Evolutionary conservation across 2,113 vertebrate species (phyloP).

Genomic region (Tragulus kanchil): DNA sequence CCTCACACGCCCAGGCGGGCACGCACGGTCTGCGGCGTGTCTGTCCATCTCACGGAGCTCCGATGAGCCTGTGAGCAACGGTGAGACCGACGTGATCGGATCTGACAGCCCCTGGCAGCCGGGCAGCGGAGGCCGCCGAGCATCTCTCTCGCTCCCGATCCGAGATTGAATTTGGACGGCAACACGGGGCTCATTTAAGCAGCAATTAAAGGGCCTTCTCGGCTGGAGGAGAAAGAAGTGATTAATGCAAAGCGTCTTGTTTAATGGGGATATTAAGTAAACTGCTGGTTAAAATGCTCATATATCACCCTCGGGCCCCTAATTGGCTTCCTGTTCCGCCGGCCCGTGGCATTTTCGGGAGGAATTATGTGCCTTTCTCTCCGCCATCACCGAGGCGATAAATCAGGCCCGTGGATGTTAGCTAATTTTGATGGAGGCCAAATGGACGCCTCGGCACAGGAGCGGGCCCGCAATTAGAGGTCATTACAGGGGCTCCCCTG

Average conservation of each 20-base stretch:
- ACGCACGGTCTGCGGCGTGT: rapidly evolving
- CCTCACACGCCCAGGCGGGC: rapidly evolving
- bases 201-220: conserved; percentile 90
- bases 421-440: conserved; percentile 91
- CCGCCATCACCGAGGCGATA: conserved; percentile 88
- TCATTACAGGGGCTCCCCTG: too few relatives aligned
- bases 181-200: conserved; percentile 88
- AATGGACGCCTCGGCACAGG: conserved; percentile 88
- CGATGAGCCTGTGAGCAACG: conserved; percentile 82
- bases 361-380: conserved; percentile 89
- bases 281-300: conserved; percentile 93
- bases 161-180: conserved; percentile 86
- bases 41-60: conserved; percentile 81
- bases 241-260: conserved; percentile 91
- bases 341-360: conserved; percentile 90
- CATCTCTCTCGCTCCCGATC: conserved; percentile 84
- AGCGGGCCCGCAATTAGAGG: conserved; percentile 86
- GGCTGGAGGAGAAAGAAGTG: conserved; percentile 88
- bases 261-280: conserved; percentile 94
- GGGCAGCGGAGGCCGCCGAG: conserved; percentile 84
- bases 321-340: conserved; percentile 93
- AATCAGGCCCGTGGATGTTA: conserved; percentile 89
- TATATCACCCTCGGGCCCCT: conserved; percentile 92
- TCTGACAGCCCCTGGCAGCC: conserved; percentile 89
- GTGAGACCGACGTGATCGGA: conserved; percentile 83